Percentiles rank a stretch among this genome's conserved stretches.
Evolutionary conservation across 2,888 invertebrate genomes (phyloP).

Genomic region (Thumatha senex): DNA sequence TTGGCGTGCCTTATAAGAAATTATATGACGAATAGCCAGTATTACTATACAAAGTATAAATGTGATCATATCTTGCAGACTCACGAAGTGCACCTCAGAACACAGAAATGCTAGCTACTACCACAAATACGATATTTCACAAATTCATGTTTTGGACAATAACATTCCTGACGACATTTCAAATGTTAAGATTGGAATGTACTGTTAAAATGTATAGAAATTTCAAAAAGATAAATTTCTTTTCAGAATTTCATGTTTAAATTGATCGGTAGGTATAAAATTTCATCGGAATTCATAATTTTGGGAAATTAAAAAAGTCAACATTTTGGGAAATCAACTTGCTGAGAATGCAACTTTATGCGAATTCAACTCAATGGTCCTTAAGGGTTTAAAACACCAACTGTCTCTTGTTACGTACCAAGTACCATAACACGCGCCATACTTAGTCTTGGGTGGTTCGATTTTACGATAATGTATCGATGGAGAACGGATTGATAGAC

Average conservation of each 20-base stretch:
- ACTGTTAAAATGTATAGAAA: too few species aligned
- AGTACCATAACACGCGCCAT: conserved; percentile 39
- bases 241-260: too few species aligned
- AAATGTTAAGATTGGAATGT: too few species aligned
- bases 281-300: too few species aligned
- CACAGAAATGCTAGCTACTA: conserved; percentile 5
- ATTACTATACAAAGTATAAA: conserved; percentile 44
- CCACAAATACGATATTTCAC: not conserved
- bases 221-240: too few species aligned
- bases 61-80: conserved; percentile 53
- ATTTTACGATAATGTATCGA: conserved; percentile 47
- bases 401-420: conserved; percentile 9
- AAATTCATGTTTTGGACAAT: not conserved
- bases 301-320: too few species aligned
- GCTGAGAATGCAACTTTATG: too few species aligned
- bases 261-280: too few species aligned
- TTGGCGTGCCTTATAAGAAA: conserved; percentile 14
- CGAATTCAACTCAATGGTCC: too few species aligned
- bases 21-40: conserved; percentile 42
- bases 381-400: too few species aligned
- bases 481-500: conserved; percentile 51
- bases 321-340: too few species aligned
- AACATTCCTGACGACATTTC: not conserved
- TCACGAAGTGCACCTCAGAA: conserved; percentile 53
- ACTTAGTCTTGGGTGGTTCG: conserved; percentile 49